Percentiles rank a stretch among this genome's conserved stretches.
Conservation (phyloP, 2,888 invertebrate species). For the Sinotaia quadrata region DNA sequence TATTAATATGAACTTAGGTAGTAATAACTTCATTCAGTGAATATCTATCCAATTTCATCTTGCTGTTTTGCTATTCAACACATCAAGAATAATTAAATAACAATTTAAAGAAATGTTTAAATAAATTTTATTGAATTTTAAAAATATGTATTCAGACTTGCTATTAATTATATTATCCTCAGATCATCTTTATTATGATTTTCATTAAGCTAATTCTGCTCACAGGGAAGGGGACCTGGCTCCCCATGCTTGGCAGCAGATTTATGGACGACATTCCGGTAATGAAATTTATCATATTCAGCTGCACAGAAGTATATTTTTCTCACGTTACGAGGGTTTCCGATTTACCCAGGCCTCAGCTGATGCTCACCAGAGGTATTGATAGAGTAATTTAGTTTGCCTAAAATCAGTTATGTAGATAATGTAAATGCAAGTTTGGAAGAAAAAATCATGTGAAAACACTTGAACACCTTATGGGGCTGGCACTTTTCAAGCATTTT, state of each 20-base stretch:
- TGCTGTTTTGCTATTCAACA: no score
- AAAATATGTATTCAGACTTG: background rate
- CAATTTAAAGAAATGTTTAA: no score
- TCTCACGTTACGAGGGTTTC: constrained; percentile 97
- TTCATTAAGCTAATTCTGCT: background rate
- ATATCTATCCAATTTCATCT: no score
- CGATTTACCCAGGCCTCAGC: constrained; percentile 99
- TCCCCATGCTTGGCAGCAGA: constrained; percentile 91
- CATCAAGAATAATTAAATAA: no score
- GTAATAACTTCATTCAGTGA: no score
- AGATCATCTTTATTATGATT: background rate
- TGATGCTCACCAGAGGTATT: constrained; percentile 98
- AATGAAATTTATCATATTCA: constrained; percentile 99
- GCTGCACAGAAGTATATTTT: constrained; percentile 93
- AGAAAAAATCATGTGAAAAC: no score
- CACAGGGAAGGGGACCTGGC: constrained; percentile 33
- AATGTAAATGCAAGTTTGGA: no score
- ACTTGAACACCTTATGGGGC: no score
- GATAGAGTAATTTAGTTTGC: background rate
- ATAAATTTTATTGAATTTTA: background rate
- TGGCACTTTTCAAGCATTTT: no score
- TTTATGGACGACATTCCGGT: constrained; percentile 97
- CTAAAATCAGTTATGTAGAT: background rate
- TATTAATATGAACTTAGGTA: no score
- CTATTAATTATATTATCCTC: background rate